Base-by-base conservation (phyloP, 2,113 vertebrate genomes). In the Chitala chitala region DNA sequence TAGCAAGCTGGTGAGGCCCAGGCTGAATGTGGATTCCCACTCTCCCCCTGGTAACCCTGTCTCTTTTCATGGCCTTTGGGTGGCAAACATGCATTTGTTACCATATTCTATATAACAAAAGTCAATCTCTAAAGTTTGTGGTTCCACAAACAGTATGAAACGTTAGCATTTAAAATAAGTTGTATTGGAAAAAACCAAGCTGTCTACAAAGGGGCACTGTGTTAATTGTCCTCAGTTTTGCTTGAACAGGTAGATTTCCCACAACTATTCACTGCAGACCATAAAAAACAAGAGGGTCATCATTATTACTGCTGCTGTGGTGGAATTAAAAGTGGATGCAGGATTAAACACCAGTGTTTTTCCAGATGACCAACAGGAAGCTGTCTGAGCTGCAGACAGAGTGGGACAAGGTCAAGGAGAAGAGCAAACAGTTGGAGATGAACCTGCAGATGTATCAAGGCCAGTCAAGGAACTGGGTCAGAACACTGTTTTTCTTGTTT, bases 301-400 rank as follows among this genome's bases (percentile, higher is more conserved):
- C 12, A 51, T 51, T 20, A 51, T 20, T 1, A 51, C 20, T 20
- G 9, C 46, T 51, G 48, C 7, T 2, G 20, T 51, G 48, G 20
- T 51, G 12, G 2, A 15, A 51, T 51, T 2, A 8, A 2, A 51
- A 46, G 24, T 13, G 20, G 42, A 68, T 48, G 12, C 22, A 20
- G 17, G 22, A 5, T 46, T 22, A 20, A 51, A 51, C 26, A 26
- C 70, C 3, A 40, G 66, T 55, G 70, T 59, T 84, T 22, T 59
- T 66, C 51, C 75, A 91, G 89, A 83, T 82, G 81, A 80, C 76
- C 38, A 87, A 77, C 72, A 88, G 85, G 50, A 83, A 91, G 22
- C 76, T 93, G 71, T 87, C 84, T 68, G 87, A 78, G 7, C 87
- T 90, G 40, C 90, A 90, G 80, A 81, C 17, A 2, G 84, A 87